phyloP scores from a whole-genome alignment of 2,888 invertebrate genomes.

The Nematopogon swammerdamellus region DNA sequence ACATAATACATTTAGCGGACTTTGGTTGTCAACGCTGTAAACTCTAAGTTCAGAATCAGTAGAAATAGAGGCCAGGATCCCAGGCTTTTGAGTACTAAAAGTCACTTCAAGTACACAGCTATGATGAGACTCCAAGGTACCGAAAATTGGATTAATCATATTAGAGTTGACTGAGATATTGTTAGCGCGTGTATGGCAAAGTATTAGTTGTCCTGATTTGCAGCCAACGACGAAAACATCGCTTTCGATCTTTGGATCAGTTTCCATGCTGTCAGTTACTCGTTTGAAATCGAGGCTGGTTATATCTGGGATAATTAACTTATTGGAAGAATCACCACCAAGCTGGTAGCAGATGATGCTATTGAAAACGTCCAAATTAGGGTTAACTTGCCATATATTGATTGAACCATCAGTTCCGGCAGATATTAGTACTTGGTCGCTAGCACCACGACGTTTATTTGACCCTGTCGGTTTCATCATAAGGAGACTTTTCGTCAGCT shows the following conservation, averaged over 20 bases:
- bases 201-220: constrained; percentile 24
- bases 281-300: constrained; percentile 39
- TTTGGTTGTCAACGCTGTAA: constrained; percentile 28
- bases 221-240: constrained; percentile 37
- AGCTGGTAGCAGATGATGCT: constrained; percentile 26
- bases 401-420: constrained; percentile 28
- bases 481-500: constrained; percentile 25
- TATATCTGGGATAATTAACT: constrained; percentile 24
- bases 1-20: constrained; percentile 33
- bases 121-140: constrained; percentile 25
- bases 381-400: constrained; percentile 38
- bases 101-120: constrained; percentile 30
- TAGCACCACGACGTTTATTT: constrained; percentile 28
- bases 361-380: constrained; percentile 26
- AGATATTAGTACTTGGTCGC: constrained; percentile 30
- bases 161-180: constrained; percentile 14
- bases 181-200: constrained; percentile 25
- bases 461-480: constrained; percentile 28
- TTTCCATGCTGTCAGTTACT: constrained; percentile 23
- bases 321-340: constrained; percentile 20
- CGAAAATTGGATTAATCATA: constrained; percentile 28
- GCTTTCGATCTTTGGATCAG: constrained; percentile 23
- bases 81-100: constrained; percentile 29
- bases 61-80: constrained; percentile 31
- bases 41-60: constrained; percentile 37